These are phyloP conservation scores for Rhagonycha fulva DNA, from an alignment of 2,888 invertebrate genomes.

Conservation along the genomic window DNA sequence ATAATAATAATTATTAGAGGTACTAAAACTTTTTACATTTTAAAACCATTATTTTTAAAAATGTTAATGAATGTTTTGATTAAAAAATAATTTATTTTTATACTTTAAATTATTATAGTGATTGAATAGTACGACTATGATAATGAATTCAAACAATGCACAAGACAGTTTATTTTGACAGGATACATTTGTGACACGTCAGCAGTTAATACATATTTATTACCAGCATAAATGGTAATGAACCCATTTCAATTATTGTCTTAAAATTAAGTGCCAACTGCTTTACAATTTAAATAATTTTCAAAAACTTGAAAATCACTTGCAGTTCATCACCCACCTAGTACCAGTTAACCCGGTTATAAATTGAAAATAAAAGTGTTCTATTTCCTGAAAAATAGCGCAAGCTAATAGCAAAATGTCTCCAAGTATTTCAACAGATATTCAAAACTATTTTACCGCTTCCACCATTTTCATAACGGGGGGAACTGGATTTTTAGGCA, in stretches of 20 bases:
- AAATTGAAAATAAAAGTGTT: background rate
- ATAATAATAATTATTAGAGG: no score
- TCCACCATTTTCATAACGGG: slow-evolving; percentile 13
- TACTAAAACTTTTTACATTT: no score
- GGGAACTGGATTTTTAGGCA: slow-evolving; percentile 20
- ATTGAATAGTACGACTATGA: no score
- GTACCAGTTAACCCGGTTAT: background rate
- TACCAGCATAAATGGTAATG: background rate
- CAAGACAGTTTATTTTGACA: no score
- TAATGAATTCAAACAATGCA: no score
- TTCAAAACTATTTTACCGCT: background rate
- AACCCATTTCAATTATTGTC: background rate
- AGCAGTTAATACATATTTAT: background rate
- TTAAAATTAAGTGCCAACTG: no score
- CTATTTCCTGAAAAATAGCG: background rate
- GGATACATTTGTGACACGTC: no score
- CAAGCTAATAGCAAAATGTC: background rate
- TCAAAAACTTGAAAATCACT: background rate
- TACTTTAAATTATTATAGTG: no score
- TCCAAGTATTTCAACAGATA: background rate
- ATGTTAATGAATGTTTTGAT: no score
- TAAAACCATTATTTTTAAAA: no score
- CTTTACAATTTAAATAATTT: background rate
- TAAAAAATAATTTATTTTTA: no score
- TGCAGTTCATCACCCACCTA: background rate